Evolutionary conservation across 2,888 invertebrate species (phyloP).

Genomic region (Lingula anatina): DNA sequence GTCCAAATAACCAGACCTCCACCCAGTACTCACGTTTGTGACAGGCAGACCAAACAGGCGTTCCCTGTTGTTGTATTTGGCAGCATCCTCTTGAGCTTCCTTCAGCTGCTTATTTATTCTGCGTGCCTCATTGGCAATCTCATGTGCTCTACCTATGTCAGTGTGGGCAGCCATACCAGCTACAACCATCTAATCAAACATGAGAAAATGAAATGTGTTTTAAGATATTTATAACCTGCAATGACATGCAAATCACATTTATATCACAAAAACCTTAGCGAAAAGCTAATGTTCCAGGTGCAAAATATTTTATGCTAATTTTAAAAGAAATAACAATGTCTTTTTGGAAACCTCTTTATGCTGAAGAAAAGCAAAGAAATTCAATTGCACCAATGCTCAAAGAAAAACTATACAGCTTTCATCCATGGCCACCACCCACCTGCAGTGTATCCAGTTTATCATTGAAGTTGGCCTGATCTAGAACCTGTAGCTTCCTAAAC

Average conservation of each 20-base stretch:
- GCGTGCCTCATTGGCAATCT: constrained; percentile 74
- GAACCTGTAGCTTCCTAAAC: constrained; percentile 71
- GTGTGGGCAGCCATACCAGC: constrained; percentile 52
- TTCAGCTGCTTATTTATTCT: constrained; percentile 74
- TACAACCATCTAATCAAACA: constrained; percentile 54
- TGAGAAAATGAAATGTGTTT: no score
- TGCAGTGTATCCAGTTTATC: constrained; percentile 73
- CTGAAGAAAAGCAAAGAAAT: no score
- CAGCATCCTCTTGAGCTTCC: constrained; percentile 69
- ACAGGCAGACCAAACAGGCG: constrained; percentile 69
- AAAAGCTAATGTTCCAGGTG: no score
- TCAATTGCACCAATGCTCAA: background rate
- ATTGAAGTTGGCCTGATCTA: constrained; percentile 61
- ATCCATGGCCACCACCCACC: constrained; percentile 39
- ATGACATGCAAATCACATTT: no score
- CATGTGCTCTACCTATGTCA: constrained; percentile 61
- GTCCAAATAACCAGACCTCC: background rate
- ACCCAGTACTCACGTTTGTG: constrained; percentile 55
- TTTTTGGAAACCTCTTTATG: no score
- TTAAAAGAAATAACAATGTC: no score
- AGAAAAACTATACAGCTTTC: background rate
- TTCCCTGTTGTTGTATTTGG: constrained; percentile 72
- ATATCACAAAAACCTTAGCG: no score
- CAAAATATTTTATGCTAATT: no score
- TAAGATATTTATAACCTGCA: no score